These are phyloP conservation scores for Tympanuchus pallidicinctus DNA, from an alignment of 2,113 vertebrate genomes.

Conservation along the genomic window DNA sequence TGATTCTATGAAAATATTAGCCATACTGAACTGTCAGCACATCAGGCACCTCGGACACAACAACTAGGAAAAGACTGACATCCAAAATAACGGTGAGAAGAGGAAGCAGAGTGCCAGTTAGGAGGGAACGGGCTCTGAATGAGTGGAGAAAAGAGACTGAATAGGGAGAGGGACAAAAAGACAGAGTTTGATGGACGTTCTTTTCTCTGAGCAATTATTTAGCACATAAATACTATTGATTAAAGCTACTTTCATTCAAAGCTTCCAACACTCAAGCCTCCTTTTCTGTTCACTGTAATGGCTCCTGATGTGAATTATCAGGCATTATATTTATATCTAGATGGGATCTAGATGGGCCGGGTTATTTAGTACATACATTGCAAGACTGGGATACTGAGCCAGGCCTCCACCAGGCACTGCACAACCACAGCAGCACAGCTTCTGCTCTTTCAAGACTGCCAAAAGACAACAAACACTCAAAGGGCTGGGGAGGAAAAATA, in stretches of 20 bases:
- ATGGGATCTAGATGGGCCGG: not conserved
- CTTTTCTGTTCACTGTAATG: not conserved
- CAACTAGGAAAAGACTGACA: not conserved
- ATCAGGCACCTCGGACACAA: not conserved
- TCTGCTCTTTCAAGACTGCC: not conserved
- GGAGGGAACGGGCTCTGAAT: not conserved
- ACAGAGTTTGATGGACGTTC: not conserved
- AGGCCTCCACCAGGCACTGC: not conserved
- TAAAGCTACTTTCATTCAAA: not conserved
- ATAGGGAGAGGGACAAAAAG: too few relatives aligned
- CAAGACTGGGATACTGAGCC: not conserved
- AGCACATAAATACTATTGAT: not conserved
- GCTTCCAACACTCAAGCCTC: not conserved
- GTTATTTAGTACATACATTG: not conserved
- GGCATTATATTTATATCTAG: accelerated
- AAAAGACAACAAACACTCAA: not conserved
- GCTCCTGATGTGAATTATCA: not conserved
- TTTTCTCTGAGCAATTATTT: not conserved
- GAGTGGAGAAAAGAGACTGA: not conserved
- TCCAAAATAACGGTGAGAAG: not conserved
- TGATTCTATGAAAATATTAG: not conserved
- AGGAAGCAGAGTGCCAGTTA: not conserved
- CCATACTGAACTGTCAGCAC: not conserved
- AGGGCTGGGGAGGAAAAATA: not conserved
- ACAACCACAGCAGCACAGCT: not conserved